Conservation (phyloP, 2,113 vertebrate genomes). For the Shinisaurus crocodilurus region DNA sequence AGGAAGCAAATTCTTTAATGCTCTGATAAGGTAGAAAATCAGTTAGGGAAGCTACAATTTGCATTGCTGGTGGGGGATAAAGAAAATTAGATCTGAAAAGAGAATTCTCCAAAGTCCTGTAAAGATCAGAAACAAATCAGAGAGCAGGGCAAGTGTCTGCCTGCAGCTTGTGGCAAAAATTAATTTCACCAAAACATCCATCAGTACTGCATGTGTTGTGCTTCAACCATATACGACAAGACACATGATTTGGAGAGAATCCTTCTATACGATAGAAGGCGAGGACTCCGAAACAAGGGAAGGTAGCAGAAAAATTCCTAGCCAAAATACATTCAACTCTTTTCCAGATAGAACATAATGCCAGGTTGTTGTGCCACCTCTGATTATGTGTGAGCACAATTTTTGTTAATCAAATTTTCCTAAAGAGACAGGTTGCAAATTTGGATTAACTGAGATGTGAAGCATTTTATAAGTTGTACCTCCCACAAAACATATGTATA, state of each 20-base stretch:
- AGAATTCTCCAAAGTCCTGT: constrained; percentile 13
- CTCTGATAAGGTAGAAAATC: constrained; percentile 5
- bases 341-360: background rate
- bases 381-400: background rate
- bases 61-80: background rate
- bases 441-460: background rate
- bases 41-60: constrained; percentile 36
- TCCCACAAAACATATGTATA: background rate
- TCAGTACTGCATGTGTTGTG: constrained; percentile 27
- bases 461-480: background rate
- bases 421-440: background rate
- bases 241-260: constrained; percentile 20
- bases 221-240: constrained; percentile 17
- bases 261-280: constrained; percentile 18
- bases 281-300: background rate
- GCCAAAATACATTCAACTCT: background rate
- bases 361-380: background rate
- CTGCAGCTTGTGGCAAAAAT: background rate
- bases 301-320: background rate
- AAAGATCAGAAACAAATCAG: constrained; percentile 27
- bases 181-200: constrained; percentile 15
- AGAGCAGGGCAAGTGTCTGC: background rate
- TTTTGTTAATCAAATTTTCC: background rate
- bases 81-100: constrained; percentile 12
- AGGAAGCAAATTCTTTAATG: constrained; percentile 30